Conservation (phyloP, 2,113 vertebrate species). For the Odocoileus hemionus region DNA sequence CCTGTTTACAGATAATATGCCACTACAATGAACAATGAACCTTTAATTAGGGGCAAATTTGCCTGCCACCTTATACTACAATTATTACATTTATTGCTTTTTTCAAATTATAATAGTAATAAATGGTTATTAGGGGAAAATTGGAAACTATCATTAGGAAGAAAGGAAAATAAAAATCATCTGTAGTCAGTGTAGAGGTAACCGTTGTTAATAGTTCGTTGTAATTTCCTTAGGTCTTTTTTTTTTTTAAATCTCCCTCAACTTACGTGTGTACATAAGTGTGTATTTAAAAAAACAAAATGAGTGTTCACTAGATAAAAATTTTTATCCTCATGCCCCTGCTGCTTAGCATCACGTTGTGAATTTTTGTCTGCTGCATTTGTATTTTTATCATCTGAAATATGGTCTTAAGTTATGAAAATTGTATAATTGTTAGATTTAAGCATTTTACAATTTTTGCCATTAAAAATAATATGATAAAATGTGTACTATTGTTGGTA, state of each 20-base stretch:
- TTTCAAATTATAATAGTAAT: neutral
- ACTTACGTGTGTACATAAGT: neutral
- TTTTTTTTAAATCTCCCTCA: neutral
- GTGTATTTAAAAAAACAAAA: neutral
- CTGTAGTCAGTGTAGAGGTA: neutral
- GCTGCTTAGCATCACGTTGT: neutral
- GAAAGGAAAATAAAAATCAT: conserved; percentile 26
- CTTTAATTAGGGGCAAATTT: conserved; percentile 8
- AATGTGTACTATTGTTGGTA: neutral
- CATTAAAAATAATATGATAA: neutral
- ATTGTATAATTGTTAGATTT: neutral
- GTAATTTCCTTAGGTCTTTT: neutral
- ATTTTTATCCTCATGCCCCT: neutral
- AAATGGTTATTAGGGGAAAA: neutral
- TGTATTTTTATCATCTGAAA: neutral
- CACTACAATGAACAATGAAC: neutral
- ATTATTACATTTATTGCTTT: neutral
- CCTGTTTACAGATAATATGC: neutral
- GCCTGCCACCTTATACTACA: neutral
- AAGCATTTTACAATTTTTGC: neutral
- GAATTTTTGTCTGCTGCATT: neutral
- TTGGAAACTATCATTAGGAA: conserved; percentile 2
- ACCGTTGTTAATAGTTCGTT: neutral
- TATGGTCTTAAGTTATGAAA: neutral
- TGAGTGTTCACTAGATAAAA: neutral